Base-by-base conservation (phyloP, 2,888 invertebrate genomes). In the Andrena chrysosceles region DNA sequence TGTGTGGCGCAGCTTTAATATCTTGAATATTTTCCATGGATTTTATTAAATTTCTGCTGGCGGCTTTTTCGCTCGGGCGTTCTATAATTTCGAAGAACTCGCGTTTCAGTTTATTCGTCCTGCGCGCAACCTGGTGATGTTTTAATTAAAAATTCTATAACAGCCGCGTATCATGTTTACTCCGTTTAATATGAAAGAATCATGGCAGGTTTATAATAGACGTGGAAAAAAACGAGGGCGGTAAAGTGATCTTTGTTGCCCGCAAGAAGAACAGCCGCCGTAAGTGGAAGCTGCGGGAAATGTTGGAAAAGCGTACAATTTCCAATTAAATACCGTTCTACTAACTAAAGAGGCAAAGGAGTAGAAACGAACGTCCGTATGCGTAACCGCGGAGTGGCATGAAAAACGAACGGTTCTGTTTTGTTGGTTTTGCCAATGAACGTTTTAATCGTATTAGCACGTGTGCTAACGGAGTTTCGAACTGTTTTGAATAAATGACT, bases 401-500 rank as follows among this genome's bases (percentile, higher is more conserved):
- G 48, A 31, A 48, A 60, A 70, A 70, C 29, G 20, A 2, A 42
- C 33, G 33, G 48, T 59, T 48, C 13, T 3, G 64, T 35, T 33
- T 71, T 35, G 56, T 48, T 20, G 64, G 35, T 76, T 35, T 52
- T 35, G 13, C 62, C 49, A 23, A 68, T 54, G 49, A 52, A 75
- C 68, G 68, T 54, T 77, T 70, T 77, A 73, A 77, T 73, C 73
- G 52, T 42, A 63, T 78, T 78, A 68, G 6, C 72, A n/a, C 26
- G 68, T 72, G 49, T n/a, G 35, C 42, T 73, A 74, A 78, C 77
- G 10, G 52, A 78, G 68, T 74, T 78, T 13, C n/a, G 13, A 68
- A 68, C 54, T 68, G n/a, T 74, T 74, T 63, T 68, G 68, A 63
- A 78, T 69, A 74, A 78, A 74, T 69, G 78, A 69, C 56, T 75